phyloP scores from a whole-genome alignment of 1,140 invertebrate species.

The Gryon sp. region DNA sequence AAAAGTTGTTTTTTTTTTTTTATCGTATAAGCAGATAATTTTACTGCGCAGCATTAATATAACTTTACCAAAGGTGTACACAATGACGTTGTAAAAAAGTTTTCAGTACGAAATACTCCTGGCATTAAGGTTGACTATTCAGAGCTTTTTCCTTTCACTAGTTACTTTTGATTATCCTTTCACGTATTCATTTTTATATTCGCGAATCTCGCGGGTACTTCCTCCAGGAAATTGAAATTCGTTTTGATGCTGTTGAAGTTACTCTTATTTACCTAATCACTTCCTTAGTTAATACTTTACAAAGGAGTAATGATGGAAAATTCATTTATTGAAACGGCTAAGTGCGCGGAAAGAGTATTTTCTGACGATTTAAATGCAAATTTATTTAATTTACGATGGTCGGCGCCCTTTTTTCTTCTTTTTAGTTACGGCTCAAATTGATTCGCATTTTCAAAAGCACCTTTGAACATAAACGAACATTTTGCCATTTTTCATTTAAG shows the following conservation, averaged over 20 bases:
- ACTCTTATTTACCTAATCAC: conserved; percentile 44
- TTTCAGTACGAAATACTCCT: conserved; percentile 50
- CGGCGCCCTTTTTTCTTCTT: too few relatives aligned
- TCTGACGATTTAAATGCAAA: conserved; percentile 1
- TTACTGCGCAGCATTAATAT: conserved; percentile 26
- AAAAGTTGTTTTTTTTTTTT: too few relatives aligned
- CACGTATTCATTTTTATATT: conserved; percentile 50
- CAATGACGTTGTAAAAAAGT: conserved; percentile 22
- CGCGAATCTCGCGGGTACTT: conserved; percentile 47
- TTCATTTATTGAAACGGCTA: conserved; percentile 25
- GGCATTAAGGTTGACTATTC: conserved; percentile 27
- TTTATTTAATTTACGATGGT: conserved; percentile 18
- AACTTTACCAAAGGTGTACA: conserved; percentile 40
- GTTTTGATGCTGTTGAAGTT: conserved; percentile 23
- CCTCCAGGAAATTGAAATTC: conserved; percentile 59
- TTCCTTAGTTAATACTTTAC: conserved; percentile 15
- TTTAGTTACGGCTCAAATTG: conserved; percentile 7
- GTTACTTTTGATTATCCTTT: conserved; percentile 55
- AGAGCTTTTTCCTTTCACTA: conserved; percentile 57
- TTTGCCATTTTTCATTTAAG: too few relatives aligned
- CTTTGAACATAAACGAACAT: not conserved
- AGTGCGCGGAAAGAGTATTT: conserved; percentile 5
- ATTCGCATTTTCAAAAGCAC: conserved; percentile 8
- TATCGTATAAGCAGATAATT: conserved; percentile 40
- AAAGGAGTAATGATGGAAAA: conserved; percentile 24